Evolutionary conservation across 23 tunicate species (phyloP).

Genomic region (Halocynthia roretzi): DNA sequence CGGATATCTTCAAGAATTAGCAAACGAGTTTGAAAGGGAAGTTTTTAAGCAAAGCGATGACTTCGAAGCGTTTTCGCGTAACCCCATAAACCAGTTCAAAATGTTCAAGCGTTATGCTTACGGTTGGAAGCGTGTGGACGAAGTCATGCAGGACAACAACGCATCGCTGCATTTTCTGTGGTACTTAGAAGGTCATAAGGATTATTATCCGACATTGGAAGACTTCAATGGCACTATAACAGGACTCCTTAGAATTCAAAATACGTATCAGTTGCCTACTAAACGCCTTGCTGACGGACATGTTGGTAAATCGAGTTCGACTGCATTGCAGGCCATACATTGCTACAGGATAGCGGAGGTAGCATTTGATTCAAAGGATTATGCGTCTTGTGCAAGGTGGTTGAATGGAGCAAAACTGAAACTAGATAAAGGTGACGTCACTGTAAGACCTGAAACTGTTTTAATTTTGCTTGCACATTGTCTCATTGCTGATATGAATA

Average conservation of each 20-base stretch:
- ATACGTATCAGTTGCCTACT: background rate
- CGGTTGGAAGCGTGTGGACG: background rate
- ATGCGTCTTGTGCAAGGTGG: background rate
- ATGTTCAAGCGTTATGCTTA: background rate
- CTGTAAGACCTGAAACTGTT: background rate
- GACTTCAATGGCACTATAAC: background rate
- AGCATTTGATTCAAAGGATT: background rate
- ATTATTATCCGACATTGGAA: background rate
- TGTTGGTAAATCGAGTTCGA: background rate
- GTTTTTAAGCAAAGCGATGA: background rate
- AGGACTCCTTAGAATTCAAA: background rate
- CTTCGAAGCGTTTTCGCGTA: background rate
- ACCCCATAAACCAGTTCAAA: background rate
- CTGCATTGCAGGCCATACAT: background rate
- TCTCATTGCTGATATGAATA: background rate
- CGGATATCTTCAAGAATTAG: background rate
- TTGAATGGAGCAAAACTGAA: background rate
- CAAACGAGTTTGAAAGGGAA: background rate
- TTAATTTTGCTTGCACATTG: background rate
- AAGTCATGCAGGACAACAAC: background rate
- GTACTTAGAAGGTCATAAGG: background rate
- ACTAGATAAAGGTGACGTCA: background rate
- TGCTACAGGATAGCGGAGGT: background rate
- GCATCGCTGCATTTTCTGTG: background rate
- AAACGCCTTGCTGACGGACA: background rate